These are phyloP conservation scores for Sebastes trivittatus DNA, from an alignment of 2,797 vertebrate species.

Conservation along the genomic window DNA sequence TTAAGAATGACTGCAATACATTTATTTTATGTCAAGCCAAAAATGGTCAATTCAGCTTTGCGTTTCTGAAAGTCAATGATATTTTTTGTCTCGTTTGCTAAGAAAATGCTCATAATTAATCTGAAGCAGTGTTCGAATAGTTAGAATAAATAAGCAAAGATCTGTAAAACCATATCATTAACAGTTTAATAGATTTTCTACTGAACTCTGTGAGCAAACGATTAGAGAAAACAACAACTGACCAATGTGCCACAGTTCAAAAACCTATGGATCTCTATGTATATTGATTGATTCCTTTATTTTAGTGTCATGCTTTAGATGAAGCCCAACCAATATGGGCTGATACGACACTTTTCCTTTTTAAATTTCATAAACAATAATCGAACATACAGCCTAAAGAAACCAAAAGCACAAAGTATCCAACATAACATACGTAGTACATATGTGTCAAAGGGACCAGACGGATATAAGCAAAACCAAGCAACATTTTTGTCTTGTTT, in stretches of 20 bases:
- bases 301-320: too few relatives aligned
- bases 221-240: not conserved
- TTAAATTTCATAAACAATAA: too few relatives aligned
- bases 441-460: too few relatives aligned
- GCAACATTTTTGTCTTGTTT: not conserved
- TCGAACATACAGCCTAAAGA: too few relatives aligned
- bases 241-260: not conserved
- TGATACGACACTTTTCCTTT: too few relatives aligned
- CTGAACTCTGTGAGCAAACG: not conserved
- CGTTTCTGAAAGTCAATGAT: not conserved
- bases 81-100: not conserved
- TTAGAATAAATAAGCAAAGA: not conserved
- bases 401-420: too few relatives aligned
- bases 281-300: too few relatives aligned
- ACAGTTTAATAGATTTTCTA: not conserved
- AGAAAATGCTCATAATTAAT: not conserved
- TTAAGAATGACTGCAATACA: not conserved
- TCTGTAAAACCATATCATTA: not conserved
- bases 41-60: fast-evolving
- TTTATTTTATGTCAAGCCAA: not conserved
- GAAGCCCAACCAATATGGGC: too few relatives aligned
- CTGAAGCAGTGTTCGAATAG: not conserved
- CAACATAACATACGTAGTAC: too few relatives aligned
- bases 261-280: not conserved
- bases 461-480: too few relatives aligned